phyloP scores from a whole-genome alignment of 2,888 invertebrate genomes.

The Philereme transversata region DNA sequence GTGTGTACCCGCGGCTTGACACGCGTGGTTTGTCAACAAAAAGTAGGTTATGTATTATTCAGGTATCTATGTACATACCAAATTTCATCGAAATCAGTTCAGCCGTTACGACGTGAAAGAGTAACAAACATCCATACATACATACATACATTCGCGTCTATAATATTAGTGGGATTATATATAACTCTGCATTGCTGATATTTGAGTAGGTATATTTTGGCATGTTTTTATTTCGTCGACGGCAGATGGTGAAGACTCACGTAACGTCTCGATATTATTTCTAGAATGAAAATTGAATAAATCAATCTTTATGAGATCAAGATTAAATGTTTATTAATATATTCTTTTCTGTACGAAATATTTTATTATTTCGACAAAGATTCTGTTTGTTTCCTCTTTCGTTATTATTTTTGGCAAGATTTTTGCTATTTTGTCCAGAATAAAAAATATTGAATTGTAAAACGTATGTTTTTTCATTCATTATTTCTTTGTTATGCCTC shows the following conservation, averaged over 20 bases:
- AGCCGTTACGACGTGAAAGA: too few relatives aligned
- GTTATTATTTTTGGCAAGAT: neutral
- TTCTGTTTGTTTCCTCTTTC: neutral
- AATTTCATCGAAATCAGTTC: too few relatives aligned
- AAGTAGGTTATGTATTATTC: too few relatives aligned
- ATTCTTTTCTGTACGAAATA: conserved; percentile 9
- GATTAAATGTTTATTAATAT: conserved; percentile 18
- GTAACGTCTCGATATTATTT: conserved; percentile 21
- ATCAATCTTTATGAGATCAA: conserved; percentile 16
- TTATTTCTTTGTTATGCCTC: too few relatives aligned
- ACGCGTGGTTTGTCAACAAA: too few relatives aligned
- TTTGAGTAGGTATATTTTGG: neutral
- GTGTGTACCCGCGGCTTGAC: too few relatives aligned
- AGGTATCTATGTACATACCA: too few relatives aligned
- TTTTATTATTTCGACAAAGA: conserved; percentile 2
- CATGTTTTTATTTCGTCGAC: conserved; percentile 32
- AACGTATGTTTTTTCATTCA: too few relatives aligned
- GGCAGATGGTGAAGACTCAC: conserved; percentile 32
- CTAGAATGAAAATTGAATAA: conserved; percentile 29
- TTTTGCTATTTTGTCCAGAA: neutral
- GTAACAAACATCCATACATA: too few relatives aligned
- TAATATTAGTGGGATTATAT: too few relatives aligned
- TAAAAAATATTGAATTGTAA: too few relatives aligned
- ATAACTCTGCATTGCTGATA: neutral
- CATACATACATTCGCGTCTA: too few relatives aligned